These are phyloP conservation scores for Actinia tenebrosa DNA, from an alignment of 64 coral and sea anemone genomes.

Conservation along the genomic window DNA sequence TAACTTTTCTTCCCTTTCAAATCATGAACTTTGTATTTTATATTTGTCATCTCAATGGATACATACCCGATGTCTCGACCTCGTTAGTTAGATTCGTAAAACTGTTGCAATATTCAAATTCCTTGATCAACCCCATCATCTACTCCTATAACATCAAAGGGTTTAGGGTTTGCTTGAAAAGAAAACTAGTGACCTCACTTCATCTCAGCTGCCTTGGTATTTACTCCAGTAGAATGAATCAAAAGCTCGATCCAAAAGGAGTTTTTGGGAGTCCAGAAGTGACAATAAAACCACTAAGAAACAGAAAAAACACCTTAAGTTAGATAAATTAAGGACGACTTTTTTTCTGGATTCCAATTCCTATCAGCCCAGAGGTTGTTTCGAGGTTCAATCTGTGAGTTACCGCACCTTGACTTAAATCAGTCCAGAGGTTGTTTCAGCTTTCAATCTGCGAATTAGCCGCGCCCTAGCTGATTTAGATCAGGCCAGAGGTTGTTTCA, in stretches of 20 bases:
- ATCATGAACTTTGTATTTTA: slow-evolving; percentile 15
- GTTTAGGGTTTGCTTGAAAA: not conserved
- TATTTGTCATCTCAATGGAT: slow-evolving; percentile 4
- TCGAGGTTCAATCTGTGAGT: too few species aligned
- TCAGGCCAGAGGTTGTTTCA: too few species aligned
- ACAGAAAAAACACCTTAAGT: not conserved
- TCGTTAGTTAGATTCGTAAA: slow-evolving; percentile 12
- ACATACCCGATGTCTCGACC: not conserved
- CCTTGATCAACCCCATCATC: slow-evolving; percentile 28
- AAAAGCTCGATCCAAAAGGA: not conserved
- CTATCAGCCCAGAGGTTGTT: too few species aligned
- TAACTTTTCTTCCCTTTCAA: slow-evolving; percentile 28
- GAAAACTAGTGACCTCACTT: not conserved
- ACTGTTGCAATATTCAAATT: slow-evolving; percentile 34
- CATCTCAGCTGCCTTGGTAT: not conserved
- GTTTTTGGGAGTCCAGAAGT: not conserved
- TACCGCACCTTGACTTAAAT: too few species aligned
- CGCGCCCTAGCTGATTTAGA: too few species aligned
- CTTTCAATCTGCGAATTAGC: too few species aligned
- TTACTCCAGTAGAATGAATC: not conserved
- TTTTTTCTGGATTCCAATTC: too few species aligned
- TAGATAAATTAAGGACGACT: too few species aligned
- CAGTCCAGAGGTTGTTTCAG: too few species aligned
- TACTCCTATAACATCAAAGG: slow-evolving; percentile 19
- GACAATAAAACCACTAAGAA: not conserved